A percentile compares a stretch with the other conserved stretches of the same genome.
These are phyloP conservation scores for Virgularia gustaviana DNA, from an alignment of 92 coral and sea anemone species.

Conservation along the genomic window DNA sequence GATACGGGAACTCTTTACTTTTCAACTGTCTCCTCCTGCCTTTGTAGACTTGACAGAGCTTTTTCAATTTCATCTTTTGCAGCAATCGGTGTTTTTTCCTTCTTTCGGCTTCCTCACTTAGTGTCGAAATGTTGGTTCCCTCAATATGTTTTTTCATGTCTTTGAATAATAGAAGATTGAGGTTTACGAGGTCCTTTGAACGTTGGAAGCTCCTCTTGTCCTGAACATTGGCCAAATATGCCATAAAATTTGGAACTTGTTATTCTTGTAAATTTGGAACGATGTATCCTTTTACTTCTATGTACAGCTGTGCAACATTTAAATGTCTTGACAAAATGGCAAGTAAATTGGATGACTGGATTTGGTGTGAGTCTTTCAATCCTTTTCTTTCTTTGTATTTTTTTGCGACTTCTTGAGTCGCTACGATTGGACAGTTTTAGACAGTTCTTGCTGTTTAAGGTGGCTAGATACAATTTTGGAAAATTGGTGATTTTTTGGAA, in stretches of 20 bases:
- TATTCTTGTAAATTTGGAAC: no score
- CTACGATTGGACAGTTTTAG: no score
- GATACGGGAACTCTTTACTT: conserved; percentile 49
- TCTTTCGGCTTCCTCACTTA: conserved; percentile 10
- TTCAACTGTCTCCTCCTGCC: conserved; percentile 51
- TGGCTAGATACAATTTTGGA: no score
- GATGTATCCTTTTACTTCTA: no score
- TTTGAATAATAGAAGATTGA: conserved; percentile 2
- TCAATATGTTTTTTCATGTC: conserved; percentile 24
- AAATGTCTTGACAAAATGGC: no score
- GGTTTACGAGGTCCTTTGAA: not conserved
- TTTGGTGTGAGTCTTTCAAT: no score
- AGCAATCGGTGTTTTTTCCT: not conserved
- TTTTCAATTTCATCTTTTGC: conserved; percentile 7
- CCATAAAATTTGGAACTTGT: conserved; percentile 7
- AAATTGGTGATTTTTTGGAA: no score
- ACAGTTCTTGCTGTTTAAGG: no score
- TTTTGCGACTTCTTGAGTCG: no score
- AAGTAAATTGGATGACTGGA: no score
- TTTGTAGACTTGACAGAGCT: conserved; percentile 28
- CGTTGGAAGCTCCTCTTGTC: conserved; percentile 4
- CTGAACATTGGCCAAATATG: not conserved
- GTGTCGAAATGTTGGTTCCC: not conserved
- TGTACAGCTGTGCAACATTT: no score
- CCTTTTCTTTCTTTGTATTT: no score